phyloP scores from a whole-genome alignment of 2,888 invertebrate genomes.

The Nemapogon koenigi region DNA sequence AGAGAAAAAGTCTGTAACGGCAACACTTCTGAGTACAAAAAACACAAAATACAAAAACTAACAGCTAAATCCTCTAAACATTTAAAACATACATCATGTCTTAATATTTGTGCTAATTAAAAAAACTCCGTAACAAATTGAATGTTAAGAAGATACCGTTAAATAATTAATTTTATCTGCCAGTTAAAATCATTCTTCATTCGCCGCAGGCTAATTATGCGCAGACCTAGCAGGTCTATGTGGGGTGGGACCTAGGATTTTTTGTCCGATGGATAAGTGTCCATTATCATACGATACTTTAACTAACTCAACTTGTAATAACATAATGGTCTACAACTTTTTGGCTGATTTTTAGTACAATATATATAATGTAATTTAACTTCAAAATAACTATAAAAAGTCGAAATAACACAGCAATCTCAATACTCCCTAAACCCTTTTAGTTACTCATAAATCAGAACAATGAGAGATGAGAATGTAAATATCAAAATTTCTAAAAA shows the following conservation, averaged over 20 bases:
- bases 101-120: not conserved
- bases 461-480: too few relatives aligned
- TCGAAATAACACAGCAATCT: too few relatives aligned
- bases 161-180: slow-evolving; percentile 7
- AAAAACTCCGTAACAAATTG: slow-evolving; percentile 7
- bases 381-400: too few relatives aligned
- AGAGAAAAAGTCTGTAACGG: too few relatives aligned
- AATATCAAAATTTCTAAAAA: too few relatives aligned
- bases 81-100: not conserved
- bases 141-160: slow-evolving; percentile 6
- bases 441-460: too few relatives aligned
- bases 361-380: too few relatives aligned
- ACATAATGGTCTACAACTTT: too few relatives aligned
- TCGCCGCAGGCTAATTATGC: slow-evolving; percentile 5
- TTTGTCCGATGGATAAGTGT: not conserved
- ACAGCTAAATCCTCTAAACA: not conserved
- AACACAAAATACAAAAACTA: not conserved
- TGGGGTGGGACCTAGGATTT: slow-evolving; percentile 6
- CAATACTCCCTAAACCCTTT: too few relatives aligned
- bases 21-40: too few relatives aligned
- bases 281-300: slow-evolving; percentile 2
- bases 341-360: too few relatives aligned
- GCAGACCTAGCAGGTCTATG: slow-evolving; percentile 6
- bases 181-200: slow-evolving; percentile 9
- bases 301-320: too few relatives aligned